These are phyloP conservation scores for Meloidogyne chitwoodi DNA, from an alignment of 1,140 invertebrate genomes.

Conservation along the genomic window DNA sequence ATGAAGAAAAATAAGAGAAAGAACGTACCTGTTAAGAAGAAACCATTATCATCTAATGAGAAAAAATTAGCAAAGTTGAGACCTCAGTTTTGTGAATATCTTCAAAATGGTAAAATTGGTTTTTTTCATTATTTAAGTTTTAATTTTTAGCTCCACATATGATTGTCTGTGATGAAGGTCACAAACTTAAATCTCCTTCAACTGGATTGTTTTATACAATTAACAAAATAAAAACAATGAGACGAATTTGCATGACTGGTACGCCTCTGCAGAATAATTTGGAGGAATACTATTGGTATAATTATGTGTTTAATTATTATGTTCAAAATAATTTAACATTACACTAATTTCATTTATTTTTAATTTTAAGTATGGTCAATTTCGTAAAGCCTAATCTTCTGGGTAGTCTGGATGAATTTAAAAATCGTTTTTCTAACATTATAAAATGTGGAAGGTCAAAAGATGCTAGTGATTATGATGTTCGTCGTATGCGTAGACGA, in stretches of 20 bases:
- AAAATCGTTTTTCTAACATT: conserved; percentile 79
- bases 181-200: conserved; percentile 62
- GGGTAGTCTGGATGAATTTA: conserved; percentile 63
- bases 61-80: conserved; percentile 65
- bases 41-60: conserved; percentile 64
- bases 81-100: conserved; percentile 65
- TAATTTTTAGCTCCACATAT: conserved; percentile 62
- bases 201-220: conserved; percentile 61
- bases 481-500: conserved; percentile 46
- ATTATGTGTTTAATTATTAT: conserved; percentile 37
- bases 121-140: neutral
- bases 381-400: conserved; percentile 64
- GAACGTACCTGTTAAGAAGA: conserved; percentile 8
- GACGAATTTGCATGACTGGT: conserved; percentile 63
- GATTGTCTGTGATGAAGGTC: conserved; percentile 65
- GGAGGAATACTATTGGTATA: conserved; percentile 61
- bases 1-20: conserved; percentile 6
- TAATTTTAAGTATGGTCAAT: conserved; percentile 60
- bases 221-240: conserved; percentile 58
- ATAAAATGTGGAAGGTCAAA: conserved; percentile 45
- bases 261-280: conserved; percentile 65
- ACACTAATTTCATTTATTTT: neutral
- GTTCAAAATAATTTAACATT: too few relatives aligned
- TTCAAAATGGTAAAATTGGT: conserved; percentile 70
- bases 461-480: conserved; percentile 44